These are phyloP conservation scores for Dinoponera quadriceps DNA, from an alignment of 1,140 invertebrate genomes.

Conservation along the genomic window DNA sequence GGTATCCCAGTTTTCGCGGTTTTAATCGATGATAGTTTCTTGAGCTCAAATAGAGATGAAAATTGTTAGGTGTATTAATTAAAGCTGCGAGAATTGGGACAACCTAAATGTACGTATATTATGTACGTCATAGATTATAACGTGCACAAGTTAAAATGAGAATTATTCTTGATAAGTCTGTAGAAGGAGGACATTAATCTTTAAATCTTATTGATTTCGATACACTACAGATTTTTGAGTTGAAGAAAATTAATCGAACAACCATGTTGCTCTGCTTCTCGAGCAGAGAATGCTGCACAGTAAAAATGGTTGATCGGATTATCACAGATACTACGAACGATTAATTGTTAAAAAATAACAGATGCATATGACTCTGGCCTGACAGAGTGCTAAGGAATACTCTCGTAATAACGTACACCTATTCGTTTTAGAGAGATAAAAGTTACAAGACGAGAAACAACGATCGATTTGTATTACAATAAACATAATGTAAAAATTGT, in stretches of 20 bases:
- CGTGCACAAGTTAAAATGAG: no score
- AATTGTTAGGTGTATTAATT: no score
- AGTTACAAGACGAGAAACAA: slow-evolving; percentile 34
- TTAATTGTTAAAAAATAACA: neutral
- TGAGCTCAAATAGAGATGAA: no score
- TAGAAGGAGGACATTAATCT: no score
- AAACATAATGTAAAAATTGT: slow-evolving; percentile 32
- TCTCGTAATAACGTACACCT: slow-evolving; percentile 17
- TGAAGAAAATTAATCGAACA: neutral
- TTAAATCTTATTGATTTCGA: no score
- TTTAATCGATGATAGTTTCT: no score
- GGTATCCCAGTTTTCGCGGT: no score
- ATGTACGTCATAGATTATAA: no score
- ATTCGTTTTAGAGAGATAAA: slow-evolving; percentile 58
- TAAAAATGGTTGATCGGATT: neutral
- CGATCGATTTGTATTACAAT: slow-evolving; percentile 62
- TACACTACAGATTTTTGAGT: neutral
- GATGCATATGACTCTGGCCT: neutral
- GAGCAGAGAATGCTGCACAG: neutral
- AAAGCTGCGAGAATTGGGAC: no score
- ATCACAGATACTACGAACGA: neutral
- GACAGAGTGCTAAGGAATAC: neutral
- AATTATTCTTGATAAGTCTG: no score
- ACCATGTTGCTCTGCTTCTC: neutral
- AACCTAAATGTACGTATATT: no score